These are phyloP conservation scores for Chionis minor DNA, from an alignment of 2,113 vertebrate species.

Conservation along the genomic window DNA sequence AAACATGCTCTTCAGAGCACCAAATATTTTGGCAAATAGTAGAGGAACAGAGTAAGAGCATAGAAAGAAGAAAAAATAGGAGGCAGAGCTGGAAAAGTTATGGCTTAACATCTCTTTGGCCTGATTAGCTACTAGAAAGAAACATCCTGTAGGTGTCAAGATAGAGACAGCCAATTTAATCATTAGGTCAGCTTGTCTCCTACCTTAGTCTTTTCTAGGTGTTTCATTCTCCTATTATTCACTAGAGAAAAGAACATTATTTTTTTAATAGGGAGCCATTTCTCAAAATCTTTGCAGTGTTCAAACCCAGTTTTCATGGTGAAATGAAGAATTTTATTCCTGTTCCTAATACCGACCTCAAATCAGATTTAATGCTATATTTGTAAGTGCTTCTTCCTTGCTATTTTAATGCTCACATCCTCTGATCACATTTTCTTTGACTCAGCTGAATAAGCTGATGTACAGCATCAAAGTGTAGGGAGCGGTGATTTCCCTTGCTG, in stretches of 20 bases:
- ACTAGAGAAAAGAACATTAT: neutral
- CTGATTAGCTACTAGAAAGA: neutral
- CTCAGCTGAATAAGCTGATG: neutral
- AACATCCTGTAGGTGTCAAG: neutral
- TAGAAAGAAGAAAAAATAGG: neutral
- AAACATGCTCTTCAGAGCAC: neutral
- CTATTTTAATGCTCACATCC: neutral
- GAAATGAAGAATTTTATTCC: neutral
- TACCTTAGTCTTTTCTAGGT: neutral
- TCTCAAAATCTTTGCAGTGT: neutral
- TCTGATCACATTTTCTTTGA: neutral
- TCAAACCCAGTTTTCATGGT: neutral
- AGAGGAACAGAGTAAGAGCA: neutral
- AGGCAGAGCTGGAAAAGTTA: neutral
- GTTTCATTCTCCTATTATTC: neutral
- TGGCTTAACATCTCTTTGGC: neutral
- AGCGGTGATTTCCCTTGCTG: neutral
- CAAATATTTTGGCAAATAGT: neutral
- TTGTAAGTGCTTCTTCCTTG: neutral
- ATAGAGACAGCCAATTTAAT: neutral
- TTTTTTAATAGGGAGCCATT: neutral
- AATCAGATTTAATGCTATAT: neutral
- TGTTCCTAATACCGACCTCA: neutral
- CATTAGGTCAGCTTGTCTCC: neutral
- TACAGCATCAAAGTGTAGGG: neutral